Percentiles rank a stretch among this genome's conserved stretches.
Conservation (phyloP, 1,140 invertebrate species). For the Anastatus disparis region DNA sequence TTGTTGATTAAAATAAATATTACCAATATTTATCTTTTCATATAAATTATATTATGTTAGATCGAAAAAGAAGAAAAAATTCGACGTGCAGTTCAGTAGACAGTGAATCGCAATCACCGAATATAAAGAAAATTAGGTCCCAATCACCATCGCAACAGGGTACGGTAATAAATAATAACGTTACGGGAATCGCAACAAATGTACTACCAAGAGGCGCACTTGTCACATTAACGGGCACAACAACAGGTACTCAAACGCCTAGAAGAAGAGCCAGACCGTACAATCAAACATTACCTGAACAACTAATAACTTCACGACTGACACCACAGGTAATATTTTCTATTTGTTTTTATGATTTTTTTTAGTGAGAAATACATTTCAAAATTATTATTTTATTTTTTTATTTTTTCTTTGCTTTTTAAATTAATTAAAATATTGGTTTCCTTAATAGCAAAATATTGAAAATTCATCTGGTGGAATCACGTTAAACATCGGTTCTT, state of each 20-base stretch:
- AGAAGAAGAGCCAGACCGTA: slow-evolving; percentile 10
- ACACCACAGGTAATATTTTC: slow-evolving; percentile 48
- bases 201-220: slow-evolving; percentile 54
- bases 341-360: too few species aligned
- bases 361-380: too few species aligned
- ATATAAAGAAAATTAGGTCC: slow-evolving; percentile 59
- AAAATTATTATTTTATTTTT: not conserved
- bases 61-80: slow-evolving; percentile 60
- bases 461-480: slow-evolving; percentile 58
- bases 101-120: slow-evolving; percentile 67
- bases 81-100: slow-evolving; percentile 69
- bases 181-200: slow-evolving; percentile 49
- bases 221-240: slow-evolving; percentile 44
- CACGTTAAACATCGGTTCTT: slow-evolving; percentile 65
- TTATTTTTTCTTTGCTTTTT: not conserved
- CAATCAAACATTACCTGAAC: slow-evolving; percentile 50
- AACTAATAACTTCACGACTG: slow-evolving; percentile 49
- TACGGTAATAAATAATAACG: slow-evolving; percentile 18
- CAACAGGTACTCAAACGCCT: slow-evolving; percentile 32
- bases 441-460: slow-evolving; percentile 41
- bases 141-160: slow-evolving; percentile 46
- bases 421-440: not conserved
- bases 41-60: not conserved
- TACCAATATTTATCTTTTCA: too few species aligned
- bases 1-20: not conserved